phyloP scores from a whole-genome alignment of 2,797 vertebrate genomes.

The Cossypha heuglini region DNA sequence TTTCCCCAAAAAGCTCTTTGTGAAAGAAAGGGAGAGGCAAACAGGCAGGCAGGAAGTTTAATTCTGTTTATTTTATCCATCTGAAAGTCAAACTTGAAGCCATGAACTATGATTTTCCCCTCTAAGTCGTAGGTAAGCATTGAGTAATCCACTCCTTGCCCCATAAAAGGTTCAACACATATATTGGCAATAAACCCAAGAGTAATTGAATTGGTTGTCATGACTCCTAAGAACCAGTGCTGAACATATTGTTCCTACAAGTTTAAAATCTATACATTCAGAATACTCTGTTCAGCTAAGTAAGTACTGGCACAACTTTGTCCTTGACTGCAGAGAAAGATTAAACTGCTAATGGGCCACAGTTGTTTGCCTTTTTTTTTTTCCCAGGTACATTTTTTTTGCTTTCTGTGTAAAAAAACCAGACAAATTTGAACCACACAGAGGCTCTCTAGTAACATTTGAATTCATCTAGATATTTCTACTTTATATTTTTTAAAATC shows the following conservation, averaged over 20 bases:
- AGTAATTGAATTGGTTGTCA: conserved; percentile 42
- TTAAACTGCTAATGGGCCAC: neutral
- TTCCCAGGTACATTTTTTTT: neutral
- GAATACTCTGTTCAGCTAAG: conserved; percentile 26
- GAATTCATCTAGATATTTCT: neutral
- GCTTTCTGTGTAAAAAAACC: neutral
- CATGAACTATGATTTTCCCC: neutral
- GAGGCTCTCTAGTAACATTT: neutral
- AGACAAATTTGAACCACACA: neutral
- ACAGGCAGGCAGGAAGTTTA: neutral
- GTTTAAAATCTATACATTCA: conserved; percentile 51
- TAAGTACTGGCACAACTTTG: neutral
- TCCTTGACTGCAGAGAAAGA: neutral
- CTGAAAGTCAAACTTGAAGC: conserved; percentile 25
- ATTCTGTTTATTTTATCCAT: conserved; percentile 40
- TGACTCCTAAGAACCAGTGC: conserved; percentile 57
- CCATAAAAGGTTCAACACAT: conserved; percentile 20
- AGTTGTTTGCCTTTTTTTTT: neutral
- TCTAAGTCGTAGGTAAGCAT: neutral
- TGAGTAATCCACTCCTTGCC: neutral
- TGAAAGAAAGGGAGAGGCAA: neutral
- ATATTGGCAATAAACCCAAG: conserved; percentile 33
- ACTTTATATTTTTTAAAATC: neutral
- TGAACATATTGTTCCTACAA: conserved; percentile 37
- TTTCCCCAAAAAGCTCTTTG: conserved; percentile 9